Base-by-base conservation (phyloP, 2,113 vertebrate species). In the Neogale vison region DNA sequence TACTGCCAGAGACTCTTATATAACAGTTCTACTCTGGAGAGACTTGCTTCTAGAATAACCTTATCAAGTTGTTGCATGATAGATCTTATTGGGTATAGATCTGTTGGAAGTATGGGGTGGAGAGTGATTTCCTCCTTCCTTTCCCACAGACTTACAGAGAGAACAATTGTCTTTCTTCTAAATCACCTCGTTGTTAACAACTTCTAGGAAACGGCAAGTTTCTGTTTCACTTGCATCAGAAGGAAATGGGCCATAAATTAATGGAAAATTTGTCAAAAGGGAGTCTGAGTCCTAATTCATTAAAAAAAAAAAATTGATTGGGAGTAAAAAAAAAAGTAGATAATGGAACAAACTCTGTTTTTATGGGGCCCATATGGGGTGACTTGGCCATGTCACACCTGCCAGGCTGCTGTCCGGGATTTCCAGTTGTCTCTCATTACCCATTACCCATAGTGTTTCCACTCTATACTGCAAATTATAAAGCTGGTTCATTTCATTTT, bases 11-110 rank as follows among this genome's bases (percentile, higher is more conserved):
- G 52, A 59, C 95, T 94, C 21, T 94, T 96, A 79, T 96, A 50
- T 93, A 97, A 96, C 87, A 94, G 67, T 93, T 98, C 97, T 96
- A 88, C 89, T 93, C 96, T 93, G 95, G 94, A 93, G 96, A 92
- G 96, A 97, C 96, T 97, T 97, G 61, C 90, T 97, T 98, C 81
- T 98, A 96, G 93, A 97, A 97, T 97, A 98, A 97, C 71, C 63
- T 98, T 97, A 42, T 69, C 96, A 95, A 95, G 87, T 92, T 50
- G 11, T 1, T 71, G 45, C 80, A 20, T 63, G 71, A 8, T 71
- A 95, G 74, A 95, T 88, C 39, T 93, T 4, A 69, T 47, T 45
- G 79, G 18, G 12, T 84, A 31, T 6, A 69, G 82, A 72, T 67
- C 89, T 88, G 20, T 36, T 83, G 52, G 31, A 92, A 89, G 42